These are phyloP conservation scores for Epicampocera succincta DNA, from an alignment of 2,888 invertebrate genomes.

Conservation along the genomic window DNA sequence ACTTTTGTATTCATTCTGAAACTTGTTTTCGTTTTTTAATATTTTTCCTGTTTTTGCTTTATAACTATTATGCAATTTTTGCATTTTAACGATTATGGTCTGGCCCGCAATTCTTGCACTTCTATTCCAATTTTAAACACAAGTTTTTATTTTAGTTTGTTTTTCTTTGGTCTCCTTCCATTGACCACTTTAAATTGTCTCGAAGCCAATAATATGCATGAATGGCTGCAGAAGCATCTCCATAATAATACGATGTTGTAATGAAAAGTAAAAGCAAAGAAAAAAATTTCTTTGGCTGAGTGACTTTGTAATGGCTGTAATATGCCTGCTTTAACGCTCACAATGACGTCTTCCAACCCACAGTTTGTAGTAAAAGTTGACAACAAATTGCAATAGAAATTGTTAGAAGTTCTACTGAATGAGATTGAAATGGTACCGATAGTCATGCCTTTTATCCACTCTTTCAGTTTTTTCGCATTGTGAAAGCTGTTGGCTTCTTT, in stretches of 20 bases:
- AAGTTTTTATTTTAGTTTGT: constrained; percentile 2
- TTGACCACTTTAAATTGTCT: constrained; percentile 64
- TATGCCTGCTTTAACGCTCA: constrained; percentile 57
- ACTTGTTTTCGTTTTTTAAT: neutral
- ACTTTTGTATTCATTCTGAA: constrained; percentile 39
- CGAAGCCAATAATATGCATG: constrained; percentile 71
- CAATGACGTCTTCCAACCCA: constrained; percentile 20
- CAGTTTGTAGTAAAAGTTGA: constrained; percentile 49
- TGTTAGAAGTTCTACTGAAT: constrained; percentile 28
- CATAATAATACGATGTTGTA: constrained; percentile 29
- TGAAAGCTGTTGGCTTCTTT: neutral
- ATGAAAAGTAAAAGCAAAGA: constrained; percentile 16
- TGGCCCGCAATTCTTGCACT: constrained; percentile 40
- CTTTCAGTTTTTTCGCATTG: neutral
- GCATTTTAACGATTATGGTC: constrained; percentile 55
- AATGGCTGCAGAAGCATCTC: constrained; percentile 55
- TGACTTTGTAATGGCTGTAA: constrained; percentile 56
- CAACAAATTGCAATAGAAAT: constrained; percentile 27
- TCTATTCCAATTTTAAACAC: neutral
- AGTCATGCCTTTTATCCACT: neutral
- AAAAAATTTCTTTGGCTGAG: constrained; percentile 42
- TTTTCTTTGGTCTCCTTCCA: constrained; percentile 26
- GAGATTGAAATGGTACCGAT: constrained; percentile 45
- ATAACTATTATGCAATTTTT: constrained; percentile 63
- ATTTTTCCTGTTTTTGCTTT: constrained; percentile 19